Evolutionary conservation across 2,797 vertebrate species (phyloP).

Genomic region (Rhinatrema bivittatum): DNA sequence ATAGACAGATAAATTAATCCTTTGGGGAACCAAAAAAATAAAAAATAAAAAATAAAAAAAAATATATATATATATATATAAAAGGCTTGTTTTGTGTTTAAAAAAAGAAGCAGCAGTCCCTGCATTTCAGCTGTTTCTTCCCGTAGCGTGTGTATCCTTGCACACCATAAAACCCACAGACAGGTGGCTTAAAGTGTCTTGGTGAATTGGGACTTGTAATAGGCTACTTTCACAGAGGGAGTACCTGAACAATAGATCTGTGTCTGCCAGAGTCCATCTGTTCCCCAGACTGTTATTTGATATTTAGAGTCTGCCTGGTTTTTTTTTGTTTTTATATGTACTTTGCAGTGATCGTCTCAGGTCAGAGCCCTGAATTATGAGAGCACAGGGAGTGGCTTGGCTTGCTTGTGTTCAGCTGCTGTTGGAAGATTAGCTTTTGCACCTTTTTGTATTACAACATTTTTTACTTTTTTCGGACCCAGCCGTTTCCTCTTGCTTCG

Average conservation of each 20-base stretch:
- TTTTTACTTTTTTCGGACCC: too few relatives aligned
- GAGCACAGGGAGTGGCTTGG: not conserved
- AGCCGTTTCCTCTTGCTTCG: too few relatives aligned
- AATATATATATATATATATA: too few relatives aligned
- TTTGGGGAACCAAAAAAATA: not conserved
- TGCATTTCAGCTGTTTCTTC: conserved; percentile 37
- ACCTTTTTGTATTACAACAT: too few relatives aligned
- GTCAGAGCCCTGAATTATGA: conserved; percentile 18
- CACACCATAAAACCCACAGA: conserved; percentile 30
- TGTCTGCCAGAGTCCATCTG: conserved; percentile 38
- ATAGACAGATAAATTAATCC: conserved; percentile 17
- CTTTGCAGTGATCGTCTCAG: conserved; percentile 16
- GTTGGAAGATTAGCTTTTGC: too few relatives aligned
- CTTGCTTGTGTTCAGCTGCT: too few relatives aligned
- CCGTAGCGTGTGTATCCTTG: conserved; percentile 26
- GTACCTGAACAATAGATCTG: conserved; percentile 44
- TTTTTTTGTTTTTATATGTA: conserved; percentile 13
- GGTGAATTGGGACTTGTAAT: conserved; percentile 33
- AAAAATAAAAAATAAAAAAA: too few relatives aligned
- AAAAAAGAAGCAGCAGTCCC: conserved; percentile 8
- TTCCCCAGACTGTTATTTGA: conserved; percentile 30
- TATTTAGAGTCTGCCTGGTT: conserved; percentile 19
- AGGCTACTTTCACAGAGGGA: conserved; percentile 45
- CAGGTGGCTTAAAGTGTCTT: conserved; percentile 45
- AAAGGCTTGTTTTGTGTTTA: conserved; percentile 6